Percentiles rank a stretch among this genome's conserved stretches.
Conservation (phyloP, 2,113 vertebrate genomes). For the Aix galericulata region DNA sequence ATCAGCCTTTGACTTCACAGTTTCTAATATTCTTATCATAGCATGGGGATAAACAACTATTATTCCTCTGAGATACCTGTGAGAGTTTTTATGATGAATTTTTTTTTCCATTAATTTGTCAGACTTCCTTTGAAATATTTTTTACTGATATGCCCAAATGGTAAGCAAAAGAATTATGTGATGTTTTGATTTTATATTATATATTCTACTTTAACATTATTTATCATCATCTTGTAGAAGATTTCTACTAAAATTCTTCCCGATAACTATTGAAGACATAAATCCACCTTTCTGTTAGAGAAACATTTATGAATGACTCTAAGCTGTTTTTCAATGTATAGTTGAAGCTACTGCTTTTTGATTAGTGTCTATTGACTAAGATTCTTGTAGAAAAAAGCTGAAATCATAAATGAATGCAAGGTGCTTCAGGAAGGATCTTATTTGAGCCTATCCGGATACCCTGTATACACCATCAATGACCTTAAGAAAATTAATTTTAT, state of each 20-base stretch:
- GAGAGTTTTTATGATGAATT: constrained; percentile 4
- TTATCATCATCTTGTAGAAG: background rate
- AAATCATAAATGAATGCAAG: constrained; percentile 18
- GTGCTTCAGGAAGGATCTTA: background rate
- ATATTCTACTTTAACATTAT: background rate
- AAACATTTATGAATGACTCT: background rate
- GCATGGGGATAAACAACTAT: constrained; percentile 46
- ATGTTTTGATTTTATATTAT: background rate
- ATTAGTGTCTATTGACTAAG: constrained; percentile 14
- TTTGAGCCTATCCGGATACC: background rate
- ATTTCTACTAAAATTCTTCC: constrained; percentile 21
- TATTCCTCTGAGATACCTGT: background rate
- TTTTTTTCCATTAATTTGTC: constrained; percentile 44
- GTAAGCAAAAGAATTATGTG: background rate
- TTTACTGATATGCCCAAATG: constrained; percentile 4
- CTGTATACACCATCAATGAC: background rate
- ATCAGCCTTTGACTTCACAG: constrained; percentile 50
- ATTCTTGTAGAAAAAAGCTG: background rate
- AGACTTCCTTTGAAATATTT: constrained; percentile 13
- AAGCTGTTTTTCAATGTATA: constrained; percentile 4
- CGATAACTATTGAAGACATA: background rate
- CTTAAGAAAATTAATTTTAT: background rate
- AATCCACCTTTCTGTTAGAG: background rate
- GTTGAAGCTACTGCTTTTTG: background rate
- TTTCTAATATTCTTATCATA: constrained; percentile 53